A percentile compares a stretch with the other conserved stretches of the same genome.
Conservation (phyloP, 2,888 invertebrate genomes). For the Tetranychus truncatus region DNA sequence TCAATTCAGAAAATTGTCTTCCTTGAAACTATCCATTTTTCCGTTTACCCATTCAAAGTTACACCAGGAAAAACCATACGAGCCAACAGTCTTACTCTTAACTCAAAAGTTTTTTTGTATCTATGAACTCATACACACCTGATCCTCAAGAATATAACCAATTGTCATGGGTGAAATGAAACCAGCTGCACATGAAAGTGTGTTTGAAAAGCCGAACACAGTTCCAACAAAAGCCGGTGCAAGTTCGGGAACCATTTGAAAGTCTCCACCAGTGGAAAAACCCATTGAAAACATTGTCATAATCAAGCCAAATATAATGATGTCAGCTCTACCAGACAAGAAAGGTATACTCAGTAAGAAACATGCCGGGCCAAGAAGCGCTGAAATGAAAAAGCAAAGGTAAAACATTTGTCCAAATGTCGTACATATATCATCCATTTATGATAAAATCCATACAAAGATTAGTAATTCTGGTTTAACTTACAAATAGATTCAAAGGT, state of each 20-base stretch:
- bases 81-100: too few relatives aligned
- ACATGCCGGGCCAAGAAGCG: not conserved
- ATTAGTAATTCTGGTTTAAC: not conserved
- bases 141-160: slow-evolving; percentile 14
- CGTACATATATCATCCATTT: too few relatives aligned
- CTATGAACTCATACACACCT: not conserved
- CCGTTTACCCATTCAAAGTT: too few relatives aligned
- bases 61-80: too few relatives aligned
- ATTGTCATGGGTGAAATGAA: slow-evolving; percentile 17
- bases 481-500: not conserved
- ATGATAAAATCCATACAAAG: too few relatives aligned
- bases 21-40: too few relatives aligned
- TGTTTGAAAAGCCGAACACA: slow-evolving; percentile 15
- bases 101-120: too few relatives aligned
- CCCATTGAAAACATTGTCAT: slow-evolving; percentile 13
- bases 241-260: slow-evolving; percentile 15
- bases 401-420: too few relatives aligned
- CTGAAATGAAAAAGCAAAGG: not conserved
- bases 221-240: slow-evolving; percentile 19
- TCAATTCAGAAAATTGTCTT: too few relatives aligned
- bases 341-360: not conserved
- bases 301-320: slow-evolving; percentile 9
- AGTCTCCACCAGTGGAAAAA: slow-evolving; percentile 18
- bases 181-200: slow-evolving; percentile 13
- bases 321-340: not conserved